A percentile compares a stretch with the other conserved stretches of the same genome.
Conservation (phyloP, 1,140 invertebrate genomes). For the Helicoverpa armigera region DNA sequence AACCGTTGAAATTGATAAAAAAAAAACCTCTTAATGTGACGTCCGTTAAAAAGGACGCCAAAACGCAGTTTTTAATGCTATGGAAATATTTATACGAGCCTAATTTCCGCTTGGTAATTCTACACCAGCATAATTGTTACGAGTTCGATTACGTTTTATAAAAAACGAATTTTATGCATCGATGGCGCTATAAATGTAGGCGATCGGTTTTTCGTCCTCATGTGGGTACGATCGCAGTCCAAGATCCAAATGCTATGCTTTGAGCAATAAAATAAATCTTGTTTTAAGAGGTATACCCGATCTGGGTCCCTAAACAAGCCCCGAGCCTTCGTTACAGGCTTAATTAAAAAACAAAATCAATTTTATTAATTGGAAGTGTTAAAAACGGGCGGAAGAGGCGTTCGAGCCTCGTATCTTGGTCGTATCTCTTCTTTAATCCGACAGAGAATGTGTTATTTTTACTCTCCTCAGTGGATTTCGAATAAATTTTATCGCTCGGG, state of each 20-base stretch:
- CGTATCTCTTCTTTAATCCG: slow-evolving; percentile 86
- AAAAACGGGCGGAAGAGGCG: slow-evolving; percentile 85
- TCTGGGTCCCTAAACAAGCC: slow-evolving; percentile 77
- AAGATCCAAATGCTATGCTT: slow-evolving; percentile 77
- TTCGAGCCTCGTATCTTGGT: slow-evolving; percentile 78
- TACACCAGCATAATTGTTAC: slow-evolving; percentile 60
- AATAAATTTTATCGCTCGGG: slow-evolving; percentile 86
- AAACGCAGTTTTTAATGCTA: slow-evolving; percentile 37
- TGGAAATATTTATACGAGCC: slow-evolving; percentile 57
- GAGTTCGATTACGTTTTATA: slow-evolving; percentile 63
- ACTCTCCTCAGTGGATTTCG: slow-evolving; percentile 83
- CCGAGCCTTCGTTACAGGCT: slow-evolving; percentile 77
- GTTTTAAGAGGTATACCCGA: slow-evolving; percentile 81
- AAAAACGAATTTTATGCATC: slow-evolving; percentile 69
- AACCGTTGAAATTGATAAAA: slow-evolving; percentile 15
- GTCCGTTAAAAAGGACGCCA: slow-evolving; percentile 31
- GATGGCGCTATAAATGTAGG: slow-evolving; percentile 71
- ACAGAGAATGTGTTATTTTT: slow-evolving; percentile 86
- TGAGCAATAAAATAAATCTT: slow-evolving; percentile 85
- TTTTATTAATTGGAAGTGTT: slow-evolving; percentile 87
- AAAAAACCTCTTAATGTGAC: slow-evolving; percentile 17
- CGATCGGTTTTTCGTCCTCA: slow-evolving; percentile 70
- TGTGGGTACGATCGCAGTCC: slow-evolving; percentile 67
- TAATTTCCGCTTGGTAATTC: slow-evolving; percentile 62
- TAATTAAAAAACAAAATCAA: slow-evolving; percentile 87